Base-by-base conservation (phyloP, 2,113 vertebrate species). In the Dissostichus mawsoni region DNA sequence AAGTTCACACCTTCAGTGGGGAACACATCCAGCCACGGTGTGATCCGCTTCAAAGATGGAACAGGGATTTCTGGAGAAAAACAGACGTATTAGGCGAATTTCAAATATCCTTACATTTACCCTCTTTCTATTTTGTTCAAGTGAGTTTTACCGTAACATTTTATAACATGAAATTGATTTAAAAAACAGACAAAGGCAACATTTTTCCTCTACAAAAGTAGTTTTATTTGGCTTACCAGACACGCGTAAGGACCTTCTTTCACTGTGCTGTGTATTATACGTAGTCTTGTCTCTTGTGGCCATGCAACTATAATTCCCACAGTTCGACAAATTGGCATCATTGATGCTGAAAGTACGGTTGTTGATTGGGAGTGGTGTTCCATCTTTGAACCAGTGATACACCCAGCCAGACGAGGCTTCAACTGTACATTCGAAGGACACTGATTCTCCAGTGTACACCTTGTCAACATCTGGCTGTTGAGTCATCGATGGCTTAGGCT, bases 11-110 rank as follows among this genome's bases (percentile, higher is more conserved):
- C 66, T 71, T 92, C 91, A n/a, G 51, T n/a, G 20, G 86, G 86
- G 50, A 92, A 92, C 64, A 89, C 86, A 13, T 92, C 84, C 23
- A 33, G 5, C 89, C 89, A 91, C 2, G 0, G 13, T 23, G 76
- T 85, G 1, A 3, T 0, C 0, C 0, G 2, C 23, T n/a, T 48
- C 70, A 84, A 14, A 8, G 51, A 33, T 14, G 90, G 90, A 41
- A 74, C 52, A 20, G 90, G 88, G 3, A 84, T 79, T 50, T 80
- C 90, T 92, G 45, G 29, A 63, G 51, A 76, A 1, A 74, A 5
- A 75, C 9, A 69, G 3, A 73, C 2, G 59, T 5, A 41, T 62
- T 8, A 52, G 11, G 0, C 14, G n/a, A 12, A 9, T 59, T 69
- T 14, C 1, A 8, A 23, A 55, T 33, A 65, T 29, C 25, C 25